phyloP scores from a whole-genome alignment of 2,888 invertebrate genomes.

The Stenurella melanura region DNA sequence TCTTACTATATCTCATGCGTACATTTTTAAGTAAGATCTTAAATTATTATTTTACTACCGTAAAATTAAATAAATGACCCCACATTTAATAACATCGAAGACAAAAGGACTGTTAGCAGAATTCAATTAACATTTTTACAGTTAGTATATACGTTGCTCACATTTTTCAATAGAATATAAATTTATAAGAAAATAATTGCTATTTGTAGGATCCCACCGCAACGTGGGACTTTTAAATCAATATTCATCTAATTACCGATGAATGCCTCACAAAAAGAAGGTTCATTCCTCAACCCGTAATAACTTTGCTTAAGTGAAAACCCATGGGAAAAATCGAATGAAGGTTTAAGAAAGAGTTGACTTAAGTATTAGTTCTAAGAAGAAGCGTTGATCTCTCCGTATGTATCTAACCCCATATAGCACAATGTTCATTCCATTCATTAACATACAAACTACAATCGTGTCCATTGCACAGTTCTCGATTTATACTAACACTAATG shows the following conservation, averaged over 20 bases:
- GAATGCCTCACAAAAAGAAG: slow-evolving; percentile 10
- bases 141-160: neutral
- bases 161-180: neutral
- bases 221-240: slow-evolving; percentile 4
- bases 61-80: neutral
- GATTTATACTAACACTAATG: slow-evolving; percentile 64
- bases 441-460: slow-evolving; percentile 68
- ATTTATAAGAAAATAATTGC: neutral
- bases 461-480: slow-evolving; percentile 57
- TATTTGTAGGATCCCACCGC: neutral
- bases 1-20: too few relatives aligned
- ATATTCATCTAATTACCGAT: slow-evolving; percentile 16
- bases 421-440: slow-evolving; percentile 62
- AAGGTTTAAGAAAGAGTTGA: slow-evolving; percentile 13
- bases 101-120: neutral
- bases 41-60: neutral
- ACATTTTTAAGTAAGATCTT: too few relatives aligned
- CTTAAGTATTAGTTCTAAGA: slow-evolving; percentile 37
- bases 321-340: slow-evolving; percentile 36
- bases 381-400: slow-evolving; percentile 34
- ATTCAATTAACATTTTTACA: neutral
- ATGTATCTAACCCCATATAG: slow-evolving; percentile 61
- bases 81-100: neutral
- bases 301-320: slow-evolving; percentile 16
- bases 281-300: neutral